phyloP scores from a whole-genome alignment of 2,888 invertebrate species.

The Amphipoea lucens region DNA sequence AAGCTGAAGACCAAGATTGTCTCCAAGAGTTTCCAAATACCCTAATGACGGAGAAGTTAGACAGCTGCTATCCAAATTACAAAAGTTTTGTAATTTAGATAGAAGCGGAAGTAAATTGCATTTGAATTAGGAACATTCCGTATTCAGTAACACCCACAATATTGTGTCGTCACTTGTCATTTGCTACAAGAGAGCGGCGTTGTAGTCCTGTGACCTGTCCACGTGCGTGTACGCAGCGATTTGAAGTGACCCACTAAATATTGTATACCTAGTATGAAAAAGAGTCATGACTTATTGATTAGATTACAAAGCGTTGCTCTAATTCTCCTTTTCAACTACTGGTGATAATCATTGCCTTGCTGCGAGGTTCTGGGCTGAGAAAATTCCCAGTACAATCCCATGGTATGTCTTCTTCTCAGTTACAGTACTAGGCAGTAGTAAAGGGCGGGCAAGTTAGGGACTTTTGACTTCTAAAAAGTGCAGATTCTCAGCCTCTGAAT shows the following conservation, averaged over 20 bases:
- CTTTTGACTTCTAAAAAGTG: not conserved
- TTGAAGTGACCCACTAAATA: constrained; percentile 13
- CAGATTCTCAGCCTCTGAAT: not conserved
- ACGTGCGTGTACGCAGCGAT: not conserved
- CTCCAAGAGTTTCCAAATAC: not conserved
- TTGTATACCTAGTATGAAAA: not conserved
- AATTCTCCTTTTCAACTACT: constrained; percentile 10
- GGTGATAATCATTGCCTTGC: not conserved
- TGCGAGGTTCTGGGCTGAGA: not conserved
- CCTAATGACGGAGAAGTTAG: not conserved
- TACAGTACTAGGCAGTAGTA: not conserved
- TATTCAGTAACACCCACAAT: not conserved
- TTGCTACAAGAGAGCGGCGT: not conserved
- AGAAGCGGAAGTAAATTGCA: constrained; percentile 2
- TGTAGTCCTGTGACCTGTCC: no score
- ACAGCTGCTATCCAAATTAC: not conserved
- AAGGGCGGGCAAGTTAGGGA: no score
- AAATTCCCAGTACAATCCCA: not conserved
- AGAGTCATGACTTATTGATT: constrained; percentile 25
- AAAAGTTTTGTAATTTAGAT: not conserved
- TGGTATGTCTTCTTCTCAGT: not conserved
- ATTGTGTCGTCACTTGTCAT: not conserved
- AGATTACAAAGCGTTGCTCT: constrained; percentile 31
- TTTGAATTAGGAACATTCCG: not conserved
- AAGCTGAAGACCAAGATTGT: not conserved